Conservation (phyloP, 2,113 vertebrate genomes). For the Antennarius striatus region DNA sequence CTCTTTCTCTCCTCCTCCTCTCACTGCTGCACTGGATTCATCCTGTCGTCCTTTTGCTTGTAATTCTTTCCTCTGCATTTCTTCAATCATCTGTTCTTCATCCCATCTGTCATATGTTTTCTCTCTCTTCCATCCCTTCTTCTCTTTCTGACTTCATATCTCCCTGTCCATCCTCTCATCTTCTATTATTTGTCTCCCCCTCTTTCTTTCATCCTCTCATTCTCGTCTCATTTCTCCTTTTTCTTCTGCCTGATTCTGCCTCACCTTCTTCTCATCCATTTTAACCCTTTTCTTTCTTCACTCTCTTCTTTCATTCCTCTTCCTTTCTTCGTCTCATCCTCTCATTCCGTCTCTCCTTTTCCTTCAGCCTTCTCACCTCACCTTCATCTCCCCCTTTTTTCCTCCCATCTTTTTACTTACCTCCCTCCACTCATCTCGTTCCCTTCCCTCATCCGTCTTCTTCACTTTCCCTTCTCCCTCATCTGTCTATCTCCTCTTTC, state of each 20-base stretch:
- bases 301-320: conserved; percentile 14
- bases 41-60: no score
- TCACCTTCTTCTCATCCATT: background rate
- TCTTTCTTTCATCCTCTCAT: background rate
- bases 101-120: background rate
- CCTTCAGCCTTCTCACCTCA: background rate
- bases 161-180: background rate
- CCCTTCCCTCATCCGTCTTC: background rate
- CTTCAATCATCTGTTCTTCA: no score
- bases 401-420: background rate
- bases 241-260: background rate
- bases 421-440: no score
- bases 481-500: background rate
- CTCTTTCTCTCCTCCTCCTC: background rate
- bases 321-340: background rate
- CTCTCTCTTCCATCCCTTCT: background rate
- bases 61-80: background rate
- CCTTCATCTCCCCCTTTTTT: background rate
- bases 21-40: no score
- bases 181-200: background rate
- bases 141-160: background rate
- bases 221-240: background rate
- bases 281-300: background rate
- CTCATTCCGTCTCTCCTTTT: conserved; percentile 5
- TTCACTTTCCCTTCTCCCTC: background rate